Evolutionary conservation across 2,797 vertebrate species (phyloP).

Genomic region (Onychomys torridus): DNA sequence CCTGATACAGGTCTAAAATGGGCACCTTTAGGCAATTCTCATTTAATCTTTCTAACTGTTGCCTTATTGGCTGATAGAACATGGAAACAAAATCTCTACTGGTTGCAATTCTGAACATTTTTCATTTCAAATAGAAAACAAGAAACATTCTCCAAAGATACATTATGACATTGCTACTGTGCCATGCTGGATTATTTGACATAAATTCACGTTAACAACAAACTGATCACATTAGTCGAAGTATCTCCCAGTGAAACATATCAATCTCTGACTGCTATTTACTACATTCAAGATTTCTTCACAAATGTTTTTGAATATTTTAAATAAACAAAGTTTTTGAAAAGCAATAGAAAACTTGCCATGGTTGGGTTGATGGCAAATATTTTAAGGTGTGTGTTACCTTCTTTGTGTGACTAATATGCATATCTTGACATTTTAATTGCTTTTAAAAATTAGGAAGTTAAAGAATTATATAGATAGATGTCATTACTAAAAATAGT

Average conservation of each 20-base stretch:
- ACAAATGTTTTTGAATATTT: neutral
- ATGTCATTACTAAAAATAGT: neutral
- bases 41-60: slow-evolving; percentile 31
- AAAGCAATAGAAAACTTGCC: neutral
- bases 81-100: neutral
- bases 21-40: neutral
- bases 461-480: neutral
- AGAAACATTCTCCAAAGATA: neutral
- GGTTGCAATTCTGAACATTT: neutral
- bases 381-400: neutral
- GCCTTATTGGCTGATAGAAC: neutral
- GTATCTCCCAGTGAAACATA: neutral
- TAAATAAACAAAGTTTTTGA: neutral
- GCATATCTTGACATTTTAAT: neutral
- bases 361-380: neutral
- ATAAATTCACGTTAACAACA: neutral
- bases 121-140: neutral
- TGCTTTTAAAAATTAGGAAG: neutral
- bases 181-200: neutral
- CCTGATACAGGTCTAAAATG: neutral
- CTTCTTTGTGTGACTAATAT: neutral
- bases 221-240: neutral
- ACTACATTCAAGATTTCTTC: neutral
- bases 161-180: neutral
- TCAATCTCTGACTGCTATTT: neutral